phyloP scores from a whole-genome alignment of 1,140 invertebrate species.

The Hetaerina americana region DNA sequence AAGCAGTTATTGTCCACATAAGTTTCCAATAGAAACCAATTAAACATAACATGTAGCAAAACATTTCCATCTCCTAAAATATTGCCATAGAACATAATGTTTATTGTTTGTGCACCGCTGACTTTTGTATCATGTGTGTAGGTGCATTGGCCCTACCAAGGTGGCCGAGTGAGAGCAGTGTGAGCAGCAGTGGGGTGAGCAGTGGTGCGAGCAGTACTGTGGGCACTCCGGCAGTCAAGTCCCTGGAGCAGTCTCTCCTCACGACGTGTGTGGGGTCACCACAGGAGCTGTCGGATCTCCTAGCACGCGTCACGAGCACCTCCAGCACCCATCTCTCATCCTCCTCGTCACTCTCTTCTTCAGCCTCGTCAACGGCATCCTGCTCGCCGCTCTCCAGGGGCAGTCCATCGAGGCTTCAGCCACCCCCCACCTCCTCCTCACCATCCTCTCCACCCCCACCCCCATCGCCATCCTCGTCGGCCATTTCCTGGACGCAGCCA shows the following conservation, averaged over 20 bases:
- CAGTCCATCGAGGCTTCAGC: not conserved
- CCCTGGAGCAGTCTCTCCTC: slow-evolving; percentile 55
- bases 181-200: slow-evolving; percentile 39
- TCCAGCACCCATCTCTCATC: slow-evolving; percentile 22
- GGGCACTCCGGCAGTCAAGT: slow-evolving; percentile 24
- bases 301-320: slow-evolving; percentile 36
- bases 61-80: no score
- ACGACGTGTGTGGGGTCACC: slow-evolving; percentile 80
- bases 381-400: not conserved
- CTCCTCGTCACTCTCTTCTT: slow-evolving; percentile 21
- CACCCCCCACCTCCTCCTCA: not conserved
- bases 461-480: slow-evolving; percentile 23
- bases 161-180: slow-evolving; percentile 68
- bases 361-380: not conserved
- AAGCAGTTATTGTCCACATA: no score
- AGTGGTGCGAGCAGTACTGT: slow-evolving; percentile 25
- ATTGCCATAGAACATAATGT: no score
- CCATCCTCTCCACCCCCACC: slow-evolving; percentile 21
- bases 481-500: slow-evolving; percentile 41
- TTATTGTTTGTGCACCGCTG: no score
- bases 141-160: slow-evolving; percentile 68
- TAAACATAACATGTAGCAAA: no score
- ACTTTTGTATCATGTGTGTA: no score
- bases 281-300: slow-evolving; percentile 58
- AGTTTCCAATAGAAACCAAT: no score